phyloP scores from a whole-genome alignment of 1,140 invertebrate genomes.

The Scaptomyza montana region DNA sequence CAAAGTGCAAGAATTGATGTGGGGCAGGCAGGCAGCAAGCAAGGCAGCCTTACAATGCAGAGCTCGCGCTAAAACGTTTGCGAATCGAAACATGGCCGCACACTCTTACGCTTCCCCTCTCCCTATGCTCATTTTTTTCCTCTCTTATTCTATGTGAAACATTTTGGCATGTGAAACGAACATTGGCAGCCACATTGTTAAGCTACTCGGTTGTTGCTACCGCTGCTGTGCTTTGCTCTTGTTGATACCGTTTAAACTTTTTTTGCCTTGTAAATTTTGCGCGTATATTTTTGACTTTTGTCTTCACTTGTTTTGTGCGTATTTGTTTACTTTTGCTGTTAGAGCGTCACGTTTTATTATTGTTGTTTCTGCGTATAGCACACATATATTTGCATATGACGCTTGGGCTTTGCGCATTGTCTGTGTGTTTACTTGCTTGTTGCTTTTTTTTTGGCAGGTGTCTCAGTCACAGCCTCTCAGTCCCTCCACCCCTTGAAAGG shows the following conservation, averaged over 20 bases:
- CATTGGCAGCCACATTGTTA: slow-evolving; percentile 36
- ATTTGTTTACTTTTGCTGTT: slow-evolving; percentile 42
- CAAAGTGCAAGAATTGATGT: slow-evolving; percentile 36
- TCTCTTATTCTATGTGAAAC: slow-evolving; percentile 22
- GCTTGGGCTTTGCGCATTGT: slow-evolving; percentile 26
- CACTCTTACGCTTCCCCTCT: neutral
- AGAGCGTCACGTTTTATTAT: slow-evolving; percentile 48
- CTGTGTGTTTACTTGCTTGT: slow-evolving; percentile 50
- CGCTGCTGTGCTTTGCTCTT: slow-evolving; percentile 12
- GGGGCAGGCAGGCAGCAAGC: slow-evolving; percentile 6
- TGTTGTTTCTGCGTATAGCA: slow-evolving; percentile 17
- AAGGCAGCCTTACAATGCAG: too few species aligned
- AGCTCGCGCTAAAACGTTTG: slow-evolving; percentile 39
- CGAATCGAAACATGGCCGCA: slow-evolving; percentile 38
- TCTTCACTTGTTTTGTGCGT: slow-evolving; percentile 24
- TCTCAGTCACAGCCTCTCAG: slow-evolving; percentile 9
- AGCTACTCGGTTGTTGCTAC: slow-evolving; percentile 9
- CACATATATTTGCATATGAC: slow-evolving; percentile 44
- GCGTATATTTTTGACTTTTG: slow-evolving; percentile 40
- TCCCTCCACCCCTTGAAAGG: slow-evolving; percentile 9
- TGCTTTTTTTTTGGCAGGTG: slow-evolving; percentile 61
- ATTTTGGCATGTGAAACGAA: slow-evolving; percentile 41
- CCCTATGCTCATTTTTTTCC: neutral
- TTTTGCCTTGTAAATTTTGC: slow-evolving; percentile 28
- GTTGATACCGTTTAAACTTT: slow-evolving; percentile 23